A percentile compares a stretch with the other conserved stretches of the same genome.
Evolutionary conservation across 2,113 vertebrate genomes (phyloP).

Genomic region (Sclerurus mexicanus): DNA sequence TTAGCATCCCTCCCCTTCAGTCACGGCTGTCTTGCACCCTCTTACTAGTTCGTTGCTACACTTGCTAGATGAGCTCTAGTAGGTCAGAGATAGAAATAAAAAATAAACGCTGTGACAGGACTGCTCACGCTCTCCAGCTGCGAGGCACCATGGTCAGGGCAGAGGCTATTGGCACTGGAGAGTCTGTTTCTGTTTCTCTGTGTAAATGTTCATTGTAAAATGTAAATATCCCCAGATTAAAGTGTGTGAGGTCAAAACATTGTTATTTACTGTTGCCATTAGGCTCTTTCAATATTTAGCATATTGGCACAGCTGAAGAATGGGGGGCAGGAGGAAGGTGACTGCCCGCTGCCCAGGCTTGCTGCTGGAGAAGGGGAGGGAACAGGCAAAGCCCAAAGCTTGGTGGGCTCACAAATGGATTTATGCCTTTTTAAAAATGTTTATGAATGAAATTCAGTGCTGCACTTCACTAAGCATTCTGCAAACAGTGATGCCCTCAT

Average conservation of each 20-base stretch:
- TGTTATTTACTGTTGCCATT: not conserved
- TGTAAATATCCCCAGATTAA: not conserved
- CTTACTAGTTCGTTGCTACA: fast-evolving
- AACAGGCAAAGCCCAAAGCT: not conserved
- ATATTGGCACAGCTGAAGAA: not conserved
- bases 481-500: slow-evolving; percentile 39
- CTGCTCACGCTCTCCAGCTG: not conserved
- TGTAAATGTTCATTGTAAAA: not conserved
- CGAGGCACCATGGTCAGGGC: fast-evolving
- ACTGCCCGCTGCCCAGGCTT: not conserved
- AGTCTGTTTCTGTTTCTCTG: not conserved
- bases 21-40: not conserved
- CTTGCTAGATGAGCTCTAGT: not conserved
- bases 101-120: not conserved
- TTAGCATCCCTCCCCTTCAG: not conserved
- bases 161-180: not conserved
- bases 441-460: slow-evolving; percentile 21
- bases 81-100: not conserved
- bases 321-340: not conserved
- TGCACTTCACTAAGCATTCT: not conserved
- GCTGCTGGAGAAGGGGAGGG: not conserved
- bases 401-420: slow-evolving; percentile 45
- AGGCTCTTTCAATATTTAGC: not conserved
- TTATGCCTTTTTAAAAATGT: slow-evolving; percentile 36
- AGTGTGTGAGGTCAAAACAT: not conserved